Percentiles rank a stretch among this genome's conserved stretches.
Evolutionary conservation across 2,113 vertebrate species (phyloP).

Genomic region (Dolichallabes microphthalmus): DNA sequence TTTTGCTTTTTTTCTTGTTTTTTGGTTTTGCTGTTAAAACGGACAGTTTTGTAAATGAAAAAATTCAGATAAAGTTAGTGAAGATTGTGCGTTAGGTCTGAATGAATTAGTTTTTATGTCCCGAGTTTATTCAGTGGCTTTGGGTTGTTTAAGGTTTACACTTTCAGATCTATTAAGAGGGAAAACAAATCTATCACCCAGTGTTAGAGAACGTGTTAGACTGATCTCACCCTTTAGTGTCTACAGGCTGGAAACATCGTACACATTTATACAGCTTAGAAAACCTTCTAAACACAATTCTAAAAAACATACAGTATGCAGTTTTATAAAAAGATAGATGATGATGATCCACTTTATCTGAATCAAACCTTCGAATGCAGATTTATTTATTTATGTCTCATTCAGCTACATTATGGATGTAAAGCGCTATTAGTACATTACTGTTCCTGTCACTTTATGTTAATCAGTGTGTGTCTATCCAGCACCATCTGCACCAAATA

Average conservation of each 20-base stretch:
- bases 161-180: not conserved
- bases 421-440: not conserved
- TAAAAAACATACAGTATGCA: not conserved
- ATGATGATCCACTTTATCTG: not conserved
- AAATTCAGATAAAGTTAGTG: not conserved
- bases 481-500: constrained; percentile 17
- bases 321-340: not conserved
- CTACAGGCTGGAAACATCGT: not conserved
- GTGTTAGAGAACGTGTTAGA: not conserved
- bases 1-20: too few species aligned
- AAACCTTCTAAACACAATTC: not conserved
- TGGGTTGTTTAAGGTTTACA: not conserved
- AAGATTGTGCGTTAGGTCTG: not conserved
- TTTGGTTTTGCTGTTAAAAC: too few species aligned
- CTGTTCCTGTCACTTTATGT: not conserved
- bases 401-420: not conserved
- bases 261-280: not conserved
- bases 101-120: not conserved
- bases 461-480: constrained; percentile 38
- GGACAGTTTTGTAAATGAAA: too few species aligned
- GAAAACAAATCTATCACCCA: not conserved
- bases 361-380: not conserved
- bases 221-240: not conserved
- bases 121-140: not conserved
- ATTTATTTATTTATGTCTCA: not conserved